These are phyloP conservation scores for Lampris megalopsis DNA, from an alignment of 2,113 vertebrate species.

Conservation along the genomic window DNA sequence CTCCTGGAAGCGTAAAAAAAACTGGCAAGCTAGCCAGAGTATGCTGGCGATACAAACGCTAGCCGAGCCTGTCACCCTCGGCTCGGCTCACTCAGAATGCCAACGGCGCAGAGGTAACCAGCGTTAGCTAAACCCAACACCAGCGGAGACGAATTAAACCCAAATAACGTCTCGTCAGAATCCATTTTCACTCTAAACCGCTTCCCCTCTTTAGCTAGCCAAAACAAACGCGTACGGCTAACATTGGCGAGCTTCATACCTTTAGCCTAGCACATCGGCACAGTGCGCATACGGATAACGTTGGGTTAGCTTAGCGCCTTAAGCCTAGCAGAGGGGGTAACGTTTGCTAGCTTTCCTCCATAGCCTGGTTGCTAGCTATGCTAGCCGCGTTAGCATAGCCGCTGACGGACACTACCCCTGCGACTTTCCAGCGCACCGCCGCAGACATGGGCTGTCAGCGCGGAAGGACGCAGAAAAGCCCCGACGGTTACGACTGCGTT, in stretches of 20 bases:
- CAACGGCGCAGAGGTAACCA: too few species aligned
- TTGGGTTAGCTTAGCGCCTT: conserved; percentile 31
- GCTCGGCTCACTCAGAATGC: too few species aligned
- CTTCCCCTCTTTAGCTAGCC: not conserved
- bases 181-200: not conserved
- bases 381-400: conserved; percentile 61
- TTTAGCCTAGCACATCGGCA: conserved; percentile 40
- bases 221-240: not conserved
- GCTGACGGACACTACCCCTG: conserved; percentile 75
- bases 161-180: not conserved
- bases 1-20: conserved; percentile 65
- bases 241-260: conserved; percentile 27
- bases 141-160: not conserved
- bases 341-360: too few species aligned
- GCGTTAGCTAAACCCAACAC: not conserved
- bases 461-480: conserved; percentile 21
- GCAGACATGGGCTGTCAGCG: conserved; percentile 57
- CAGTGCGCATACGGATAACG: not conserved
- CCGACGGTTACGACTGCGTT: not conserved
- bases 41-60: conserved; percentile 46
- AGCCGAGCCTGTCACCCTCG: not conserved
- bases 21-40: conserved; percentile 62
- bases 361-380: conserved; percentile 42
- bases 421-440: conserved; percentile 75
- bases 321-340: conserved; percentile 35